A percentile compares a stretch with the other conserved stretches of the same genome.
phyloP scores from a whole-genome alignment of 2,888 invertebrate genomes.

The Megamerina dolium region DNA sequence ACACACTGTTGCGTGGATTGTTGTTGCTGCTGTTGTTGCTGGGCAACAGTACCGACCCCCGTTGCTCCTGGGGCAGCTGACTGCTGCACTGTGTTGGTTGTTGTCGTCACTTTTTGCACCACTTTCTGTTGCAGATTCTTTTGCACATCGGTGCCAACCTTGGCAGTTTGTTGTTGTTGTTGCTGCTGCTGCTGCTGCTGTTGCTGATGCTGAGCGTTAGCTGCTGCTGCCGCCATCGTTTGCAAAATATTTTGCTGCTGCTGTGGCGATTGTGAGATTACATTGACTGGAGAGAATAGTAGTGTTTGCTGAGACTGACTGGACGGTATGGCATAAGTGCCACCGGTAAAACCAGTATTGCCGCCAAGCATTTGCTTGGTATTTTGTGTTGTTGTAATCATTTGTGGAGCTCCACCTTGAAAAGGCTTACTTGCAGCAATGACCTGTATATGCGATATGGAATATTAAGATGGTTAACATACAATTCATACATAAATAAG shows the following conservation, averaged over 20 bases:
- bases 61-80: conserved; percentile 40
- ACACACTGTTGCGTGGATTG: conserved; percentile 63
- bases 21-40: conserved; percentile 37
- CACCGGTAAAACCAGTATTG: conserved; percentile 41
- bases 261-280: conserved; percentile 44
- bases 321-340: conserved; percentile 71
- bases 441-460: conserved; percentile 13
- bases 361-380: conserved; percentile 59
- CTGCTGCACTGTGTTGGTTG: conserved; percentile 41
- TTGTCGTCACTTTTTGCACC: conserved; percentile 53
- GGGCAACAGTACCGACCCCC: conserved; percentile 39
- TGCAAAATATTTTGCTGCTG: conserved; percentile 50
- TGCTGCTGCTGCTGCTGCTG: conserved; percentile 34
- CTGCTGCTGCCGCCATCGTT: conserved; percentile 36
- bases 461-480: not conserved
- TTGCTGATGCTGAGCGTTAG: conserved; percentile 34
- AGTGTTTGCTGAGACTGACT: conserved; percentile 73
- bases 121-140: conserved; percentile 52
- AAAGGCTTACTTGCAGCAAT: conserved; percentile 80
- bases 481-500: not conserved
- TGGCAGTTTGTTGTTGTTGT: conserved; percentile 25
- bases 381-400: conserved; percentile 65
- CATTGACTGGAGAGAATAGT: conserved; percentile 56
- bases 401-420: conserved; percentile 76
- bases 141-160: conserved; percentile 29